Base-by-base conservation (phyloP, 2,888 invertebrate species). In the Eupithecia abbreviata region DNA sequence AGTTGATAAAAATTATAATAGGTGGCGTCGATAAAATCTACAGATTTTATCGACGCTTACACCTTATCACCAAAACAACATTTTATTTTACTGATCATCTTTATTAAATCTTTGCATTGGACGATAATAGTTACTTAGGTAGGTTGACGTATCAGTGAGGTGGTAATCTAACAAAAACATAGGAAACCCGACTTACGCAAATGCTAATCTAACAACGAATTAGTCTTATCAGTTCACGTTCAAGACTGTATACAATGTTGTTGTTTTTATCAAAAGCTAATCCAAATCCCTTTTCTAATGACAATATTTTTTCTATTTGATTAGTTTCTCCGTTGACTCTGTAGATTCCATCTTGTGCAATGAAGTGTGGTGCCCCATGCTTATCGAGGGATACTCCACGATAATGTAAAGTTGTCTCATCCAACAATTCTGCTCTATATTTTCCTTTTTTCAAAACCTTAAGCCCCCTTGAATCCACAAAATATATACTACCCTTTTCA, bases 241-340 rank as follows among this genome's bases (percentile, higher is more conserved):
- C 90, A 71, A 90, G 86, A 76, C 91, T 87, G 77, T 88, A 92
- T 80, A 92, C 79, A 69, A 92, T 89, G 76, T 89, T 89, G 80
- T 92, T 90, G 80, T 88, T 80, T 78, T 82, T 88, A 83, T 91
- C 91, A 77, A 91, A 92, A 43, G 91, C 90, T 80, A 92, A 79
- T 74, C 89, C 91, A 71, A 87, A 89, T 15, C 90, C 89, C 79
- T 90, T 88, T 73, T 86, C 83, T 13, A 92, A 71, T 0, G 84
- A 43, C 41, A 90, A 79, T 73, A 87, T 79, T 78, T 85, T 85
- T 42, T 80, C 77, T 18, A 89, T 75, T 51, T 83, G 84, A 74
- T 85, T 87, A 58, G 80, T 87, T 70, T 81, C 79, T 74, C 81
- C 83, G 58, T 88, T 82, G 74, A 91, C 83, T 18, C 80, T 78